phyloP scores from a whole-genome alignment of 2,888 invertebrate species.

The Drepana falcataria region DNA sequence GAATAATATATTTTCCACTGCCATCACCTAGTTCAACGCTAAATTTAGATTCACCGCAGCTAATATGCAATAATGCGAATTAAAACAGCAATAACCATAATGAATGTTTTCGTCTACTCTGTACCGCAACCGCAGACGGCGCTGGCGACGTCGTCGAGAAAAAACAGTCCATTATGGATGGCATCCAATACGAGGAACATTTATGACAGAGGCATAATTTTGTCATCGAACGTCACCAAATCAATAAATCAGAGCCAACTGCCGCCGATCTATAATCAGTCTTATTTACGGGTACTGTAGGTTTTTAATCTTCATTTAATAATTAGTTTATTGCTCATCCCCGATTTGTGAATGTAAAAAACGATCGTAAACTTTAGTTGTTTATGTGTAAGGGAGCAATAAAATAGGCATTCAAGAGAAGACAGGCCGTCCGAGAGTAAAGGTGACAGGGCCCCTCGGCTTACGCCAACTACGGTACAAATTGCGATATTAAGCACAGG shows the following conservation, averaged over 20 bases:
- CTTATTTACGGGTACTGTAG: slow-evolving; percentile 31
- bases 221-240: slow-evolving; percentile 44
- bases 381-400: slow-evolving; percentile 61
- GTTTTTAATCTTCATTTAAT: slow-evolving; percentile 46
- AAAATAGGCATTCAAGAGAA: slow-evolving; percentile 58
- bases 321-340: slow-evolving; percentile 48
- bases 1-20: too few relatives aligned
- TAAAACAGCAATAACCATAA: neutral
- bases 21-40: too few relatives aligned
- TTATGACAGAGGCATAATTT: slow-evolving; percentile 55
- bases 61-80: neutral
- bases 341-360: slow-evolving; percentile 49
- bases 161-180: slow-evolving; percentile 50
- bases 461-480: slow-evolving; percentile 76
- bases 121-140: slow-evolving; percentile 14
- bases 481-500: slow-evolving; percentile 77
- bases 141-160: slow-evolving; percentile 36
- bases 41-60: neutral
- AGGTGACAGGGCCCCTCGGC: slow-evolving; percentile 72
- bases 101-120: neutral
- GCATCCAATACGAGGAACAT: slow-evolving; percentile 44
- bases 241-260: slow-evolving; percentile 39
- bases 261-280: slow-evolving; percentile 41
- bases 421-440: slow-evolving; percentile 58
- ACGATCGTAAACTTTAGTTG: slow-evolving; percentile 51